These are phyloP conservation scores for Papilio aristodemus DNA, from an alignment of 1,140 invertebrate genomes.

Conservation along the genomic window DNA sequence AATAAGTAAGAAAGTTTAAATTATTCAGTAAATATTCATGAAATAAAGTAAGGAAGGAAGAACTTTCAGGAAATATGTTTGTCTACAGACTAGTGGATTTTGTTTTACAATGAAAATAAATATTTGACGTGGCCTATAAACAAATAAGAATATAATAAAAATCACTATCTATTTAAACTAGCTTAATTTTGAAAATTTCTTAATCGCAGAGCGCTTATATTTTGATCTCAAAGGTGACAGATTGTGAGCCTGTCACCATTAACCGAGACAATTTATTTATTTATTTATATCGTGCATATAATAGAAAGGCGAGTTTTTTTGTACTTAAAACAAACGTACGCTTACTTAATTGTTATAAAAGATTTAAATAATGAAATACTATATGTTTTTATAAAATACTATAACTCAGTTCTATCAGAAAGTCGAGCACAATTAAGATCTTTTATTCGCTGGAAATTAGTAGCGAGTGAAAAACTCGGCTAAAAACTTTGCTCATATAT, in stretches of 20 bases:
- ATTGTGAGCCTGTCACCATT: too few species aligned
- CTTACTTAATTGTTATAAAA: not conserved
- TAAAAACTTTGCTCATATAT: slow-evolving; percentile 28
- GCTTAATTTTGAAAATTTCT: too few species aligned
- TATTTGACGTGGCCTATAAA: too few species aligned
- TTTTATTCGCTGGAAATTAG: slow-evolving; percentile 27
- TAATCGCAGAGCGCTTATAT: too few species aligned
- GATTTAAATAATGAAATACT: not conserved
- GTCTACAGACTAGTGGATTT: not conserved
- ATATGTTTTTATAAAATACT: slow-evolving; percentile 1
- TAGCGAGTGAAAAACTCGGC: slow-evolving; percentile 23
- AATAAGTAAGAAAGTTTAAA: slow-evolving; percentile 16
- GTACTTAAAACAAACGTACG: not conserved
- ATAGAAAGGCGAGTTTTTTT: too few species aligned
- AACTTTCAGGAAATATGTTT: slow-evolving; percentile 4
- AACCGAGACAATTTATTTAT: too few species aligned
- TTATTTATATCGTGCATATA: too few species aligned
- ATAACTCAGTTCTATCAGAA: slow-evolving; percentile 14
- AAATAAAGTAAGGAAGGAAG: slow-evolving; percentile 1
- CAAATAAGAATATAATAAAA: too few species aligned
- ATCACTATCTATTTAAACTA: too few species aligned
- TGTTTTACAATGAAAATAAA: not conserved
- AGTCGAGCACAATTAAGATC: slow-evolving; percentile 25
- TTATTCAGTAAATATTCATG: slow-evolving; percentile 24
- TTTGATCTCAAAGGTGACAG: too few species aligned